phyloP scores from a whole-genome alignment of 2,797 vertebrate species.

The Siniperca undulata region DNA sequence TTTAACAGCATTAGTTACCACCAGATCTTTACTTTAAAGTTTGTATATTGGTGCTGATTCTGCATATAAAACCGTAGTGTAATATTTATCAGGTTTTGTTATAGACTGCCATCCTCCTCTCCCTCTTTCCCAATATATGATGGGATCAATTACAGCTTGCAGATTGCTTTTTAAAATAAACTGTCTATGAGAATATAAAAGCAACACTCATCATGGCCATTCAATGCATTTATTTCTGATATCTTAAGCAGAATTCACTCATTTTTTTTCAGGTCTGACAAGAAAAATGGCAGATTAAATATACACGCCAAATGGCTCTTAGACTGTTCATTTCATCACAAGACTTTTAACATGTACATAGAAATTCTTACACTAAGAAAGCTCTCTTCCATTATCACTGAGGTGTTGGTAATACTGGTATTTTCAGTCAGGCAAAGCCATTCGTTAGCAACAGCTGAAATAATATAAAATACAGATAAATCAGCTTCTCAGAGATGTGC shows the following conservation, averaged over 20 bases:
- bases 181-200: conserved; percentile 23
- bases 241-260: conserved; percentile 80
- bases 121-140: background rate
- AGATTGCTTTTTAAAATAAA: background rate
- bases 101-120: conserved; percentile 2
- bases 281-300: conserved; percentile 85
- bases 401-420: conserved; percentile 80
- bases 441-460: conserved; percentile 69
- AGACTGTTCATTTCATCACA: conserved; percentile 86
- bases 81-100: background rate
- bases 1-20: background rate
- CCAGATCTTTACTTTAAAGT: background rate
- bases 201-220: conserved; percentile 58
- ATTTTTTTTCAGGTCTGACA: conserved; percentile 81
- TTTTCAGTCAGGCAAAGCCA: conserved; percentile 83
- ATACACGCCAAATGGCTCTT: conserved; percentile 81
- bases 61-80: background rate
- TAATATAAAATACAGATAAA: conserved; percentile 51
- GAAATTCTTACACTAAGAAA: conserved; percentile 83
- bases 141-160: background rate
- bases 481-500: conserved; percentile 48
- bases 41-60: background rate
- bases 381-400: conserved; percentile 51
- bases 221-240: conserved; percentile 85
- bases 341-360: conserved; percentile 90